Evolutionary conservation across 2,888 invertebrate species (phyloP), one percentile per base, ranked within the genome.

Genomic region (Pseudanteris insignis): DNA sequence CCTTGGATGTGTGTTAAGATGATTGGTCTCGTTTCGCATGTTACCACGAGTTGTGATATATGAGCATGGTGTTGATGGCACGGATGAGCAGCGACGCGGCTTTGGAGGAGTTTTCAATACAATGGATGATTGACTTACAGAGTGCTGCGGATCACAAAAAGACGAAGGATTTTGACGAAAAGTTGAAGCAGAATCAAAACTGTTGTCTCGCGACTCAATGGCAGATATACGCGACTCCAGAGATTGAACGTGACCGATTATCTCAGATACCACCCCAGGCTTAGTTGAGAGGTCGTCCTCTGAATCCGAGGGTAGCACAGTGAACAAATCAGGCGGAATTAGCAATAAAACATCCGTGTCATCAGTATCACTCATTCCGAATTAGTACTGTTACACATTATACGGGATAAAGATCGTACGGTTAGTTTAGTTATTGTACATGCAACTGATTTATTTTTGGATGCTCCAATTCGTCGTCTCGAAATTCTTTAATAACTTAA

Each of bases 331-430:
- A 8, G 92, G 92, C 60, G 91, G 90, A 76, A 92, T 89, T 69
- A 90, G 80, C 69, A 92, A 81, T 64, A 92, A 83, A 72, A 90
- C 86, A 81, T 92, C 92, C 2, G 92, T 92, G 81, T 92, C 92
- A 84, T 91, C 92, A 60, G 88, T 85, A 74, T 88, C 88, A 81
- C 86, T 87, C 87, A 87, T 87, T 74, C 41, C 58, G 57, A n/a
- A n/a, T n/a, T n/a, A n/a, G n/a, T n/a, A n/a, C n/a, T 41, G 2
- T 15, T 47, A 11, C 2, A 34, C 47, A 41, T 47, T 41, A 47
- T 47, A 32, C n/a, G n/a, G n/a, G n/a, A n/a, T n/a, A n/a, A n/a
- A n/a, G n/a, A n/a, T n/a, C n/a, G n/a, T n/a, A n/a, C n/a, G n/a
- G n/a, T n/a, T n/a, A n/a, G n/a, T n/a, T n/a, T n/a, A n/a, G n/a